Evolutionary conservation across 2,888 invertebrate species (phyloP).

Genomic region (Frankliniella fusca): DNA sequence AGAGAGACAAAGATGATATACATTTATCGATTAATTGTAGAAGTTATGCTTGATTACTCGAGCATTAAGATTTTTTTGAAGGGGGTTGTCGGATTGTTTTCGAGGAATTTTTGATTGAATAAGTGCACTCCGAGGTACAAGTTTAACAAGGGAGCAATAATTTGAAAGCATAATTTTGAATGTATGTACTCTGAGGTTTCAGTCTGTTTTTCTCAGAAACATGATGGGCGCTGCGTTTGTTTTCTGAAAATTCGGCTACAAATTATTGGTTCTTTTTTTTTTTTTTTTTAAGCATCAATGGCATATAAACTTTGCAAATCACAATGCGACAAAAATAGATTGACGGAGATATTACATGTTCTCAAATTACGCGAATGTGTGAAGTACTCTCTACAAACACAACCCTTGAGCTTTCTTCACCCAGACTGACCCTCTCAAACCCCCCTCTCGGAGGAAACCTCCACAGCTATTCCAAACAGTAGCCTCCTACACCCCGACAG

Average conservation of each 20-base stretch:
- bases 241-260: neutral
- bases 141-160: too few species aligned
- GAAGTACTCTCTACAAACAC: neutral
- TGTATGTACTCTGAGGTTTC: constrained; percentile 3
- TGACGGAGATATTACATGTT: neutral
- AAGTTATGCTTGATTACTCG: constrained; percentile 5
- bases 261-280: neutral
- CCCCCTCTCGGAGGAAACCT: neutral
- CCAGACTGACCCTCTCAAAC: too few species aligned
- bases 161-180: neutral
- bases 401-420: too few species aligned
- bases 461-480: neutral
- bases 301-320: neutral
- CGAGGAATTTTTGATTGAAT: too few species aligned
- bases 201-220: constrained; percentile 17
- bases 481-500: neutral
- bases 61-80: neutral
- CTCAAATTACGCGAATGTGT: neutral
- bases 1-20: neutral
- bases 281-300: neutral
- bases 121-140: neutral
- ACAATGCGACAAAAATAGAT: neutral
- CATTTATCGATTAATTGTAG: neutral
- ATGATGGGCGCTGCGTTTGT: neutral
- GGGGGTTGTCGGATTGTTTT: neutral